phyloP scores from a whole-genome alignment of 2,888 invertebrate genomes.

The Galerucella nymphaeae region DNA sequence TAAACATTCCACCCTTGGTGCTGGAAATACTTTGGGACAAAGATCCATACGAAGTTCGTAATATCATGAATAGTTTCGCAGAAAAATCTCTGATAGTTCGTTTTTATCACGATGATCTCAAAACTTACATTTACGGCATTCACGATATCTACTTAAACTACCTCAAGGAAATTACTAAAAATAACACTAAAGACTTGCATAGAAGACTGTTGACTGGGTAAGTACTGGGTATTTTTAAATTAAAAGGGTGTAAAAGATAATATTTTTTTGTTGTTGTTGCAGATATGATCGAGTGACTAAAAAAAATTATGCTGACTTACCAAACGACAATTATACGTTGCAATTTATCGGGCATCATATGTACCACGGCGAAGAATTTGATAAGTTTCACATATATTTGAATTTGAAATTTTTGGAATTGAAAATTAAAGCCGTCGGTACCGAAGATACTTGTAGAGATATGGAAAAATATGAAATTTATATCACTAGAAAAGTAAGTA shows the following conservation, averaged over 20 bases:
- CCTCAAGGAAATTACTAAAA: constrained; percentile 65
- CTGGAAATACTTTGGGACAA: constrained; percentile 67
- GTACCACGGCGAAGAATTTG: constrained; percentile 68
- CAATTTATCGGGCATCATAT: constrained; percentile 80
- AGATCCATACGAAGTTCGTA: constrained; percentile 67
- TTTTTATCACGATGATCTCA: constrained; percentile 71
- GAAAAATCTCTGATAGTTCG: constrained; percentile 76
- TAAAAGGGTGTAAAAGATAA: no score
- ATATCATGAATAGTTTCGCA: constrained; percentile 72
- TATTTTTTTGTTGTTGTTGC: not conserved
- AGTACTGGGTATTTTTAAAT: no score
- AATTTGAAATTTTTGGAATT: constrained; percentile 78
- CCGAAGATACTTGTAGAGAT: constrained; percentile 77
- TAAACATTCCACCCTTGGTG: constrained; percentile 66
- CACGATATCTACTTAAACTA: constrained; percentile 77
- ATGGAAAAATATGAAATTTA: constrained; percentile 72
- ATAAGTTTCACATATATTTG: constrained; percentile 72
- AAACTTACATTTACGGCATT: constrained; percentile 76
- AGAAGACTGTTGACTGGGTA: constrained; percentile 68
- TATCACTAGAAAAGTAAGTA: constrained; percentile 69
- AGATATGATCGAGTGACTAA: constrained; percentile 67
- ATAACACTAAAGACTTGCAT: constrained; percentile 68
- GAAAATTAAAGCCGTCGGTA: constrained; percentile 75
- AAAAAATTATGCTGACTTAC: constrained; percentile 69
- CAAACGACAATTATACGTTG: constrained; percentile 79